Evolutionary conservation across 2,888 invertebrate species (phyloP).

Genomic region (Drosophila dives): DNA sequence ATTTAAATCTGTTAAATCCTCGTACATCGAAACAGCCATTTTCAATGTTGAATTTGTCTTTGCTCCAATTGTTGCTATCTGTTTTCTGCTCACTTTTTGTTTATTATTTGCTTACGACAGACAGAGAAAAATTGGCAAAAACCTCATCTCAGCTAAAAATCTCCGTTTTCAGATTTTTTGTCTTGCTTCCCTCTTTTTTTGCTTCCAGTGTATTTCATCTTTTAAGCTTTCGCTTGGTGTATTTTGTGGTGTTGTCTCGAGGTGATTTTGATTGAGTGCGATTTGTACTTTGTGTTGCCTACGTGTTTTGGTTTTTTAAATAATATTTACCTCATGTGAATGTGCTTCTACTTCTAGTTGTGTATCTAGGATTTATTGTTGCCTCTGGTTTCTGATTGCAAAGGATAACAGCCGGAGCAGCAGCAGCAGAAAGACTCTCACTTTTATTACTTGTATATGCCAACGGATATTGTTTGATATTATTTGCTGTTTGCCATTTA

Average conservation of each 20-base stretch:
- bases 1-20: constrained; percentile 80
- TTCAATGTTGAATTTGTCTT: constrained; percentile 61
- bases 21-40: constrained; percentile 69
- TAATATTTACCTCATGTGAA: constrained; percentile 72
- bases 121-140: background rate
- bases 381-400: constrained; percentile 56
- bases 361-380: constrained; percentile 63
- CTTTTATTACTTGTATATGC: constrained; percentile 53
- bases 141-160: constrained; percentile 10
- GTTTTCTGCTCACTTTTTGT: constrained; percentile 39
- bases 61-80: constrained; percentile 45
- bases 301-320: constrained; percentile 78
- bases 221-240: constrained; percentile 58
- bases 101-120: constrained; percentile 52
- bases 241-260: constrained; percentile 50
- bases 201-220: constrained; percentile 55
- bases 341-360: constrained; percentile 29
- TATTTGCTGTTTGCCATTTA: constrained; percentile 68
- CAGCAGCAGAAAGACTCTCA: constrained; percentile 40
- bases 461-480: constrained; percentile 73
- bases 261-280: constrained; percentile 79
- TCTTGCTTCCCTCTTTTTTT: background rate
- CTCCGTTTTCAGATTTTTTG: background rate
- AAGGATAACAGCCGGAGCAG: constrained; percentile 28
- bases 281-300: constrained; percentile 77